Percentiles rank a stretch among this genome's conserved stretches.
These are phyloP conservation scores for Myathropa florea DNA, from an alignment of 2,888 invertebrate genomes.

Conservation along the genomic window DNA sequence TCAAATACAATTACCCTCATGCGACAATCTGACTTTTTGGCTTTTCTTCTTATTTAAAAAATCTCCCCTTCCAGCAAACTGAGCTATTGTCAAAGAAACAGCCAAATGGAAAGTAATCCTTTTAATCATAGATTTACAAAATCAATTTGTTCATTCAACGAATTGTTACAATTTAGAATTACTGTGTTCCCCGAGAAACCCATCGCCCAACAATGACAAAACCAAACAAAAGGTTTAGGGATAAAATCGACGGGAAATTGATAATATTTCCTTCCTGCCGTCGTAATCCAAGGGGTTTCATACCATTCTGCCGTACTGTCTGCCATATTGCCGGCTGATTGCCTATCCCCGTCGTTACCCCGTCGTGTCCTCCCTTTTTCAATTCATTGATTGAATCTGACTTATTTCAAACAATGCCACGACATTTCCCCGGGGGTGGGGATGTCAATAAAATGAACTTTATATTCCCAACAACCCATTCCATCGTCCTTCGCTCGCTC, in stretches of 20 bases:
- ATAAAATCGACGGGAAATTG: constrained; percentile 37
- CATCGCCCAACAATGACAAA: not conserved
- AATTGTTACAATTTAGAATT: constrained; percentile 26
- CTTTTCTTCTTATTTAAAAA: not conserved
- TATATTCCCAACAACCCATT: constrained; percentile 2
- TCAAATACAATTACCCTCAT: not conserved
- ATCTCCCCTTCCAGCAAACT: not conserved
- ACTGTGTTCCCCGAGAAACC: not conserved
- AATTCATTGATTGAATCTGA: constrained; percentile 64
- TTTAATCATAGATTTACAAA: constrained; percentile 10
- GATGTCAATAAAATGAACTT: constrained; percentile 55
- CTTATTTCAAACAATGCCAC: constrained; percentile 52
- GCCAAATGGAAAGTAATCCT: constrained; percentile 1
- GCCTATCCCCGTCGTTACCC: constrained; percentile 7
- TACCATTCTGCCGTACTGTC: constrained; percentile 1
- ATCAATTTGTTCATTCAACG: constrained; percentile 18
- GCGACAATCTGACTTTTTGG: not conserved
- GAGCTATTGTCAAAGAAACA: not conserved
- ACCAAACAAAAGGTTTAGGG: constrained; percentile 29
- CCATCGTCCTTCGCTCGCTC: not conserved
- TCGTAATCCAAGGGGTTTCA: not conserved
- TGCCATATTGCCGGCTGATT: constrained; percentile 25
- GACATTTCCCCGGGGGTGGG: constrained; percentile 10
- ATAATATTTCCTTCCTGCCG: constrained; percentile 33
- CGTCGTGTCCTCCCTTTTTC: constrained; percentile 14